Conservation (phyloP, 2,888 invertebrate genomes). For the Cartodere bifasciata region DNA sequence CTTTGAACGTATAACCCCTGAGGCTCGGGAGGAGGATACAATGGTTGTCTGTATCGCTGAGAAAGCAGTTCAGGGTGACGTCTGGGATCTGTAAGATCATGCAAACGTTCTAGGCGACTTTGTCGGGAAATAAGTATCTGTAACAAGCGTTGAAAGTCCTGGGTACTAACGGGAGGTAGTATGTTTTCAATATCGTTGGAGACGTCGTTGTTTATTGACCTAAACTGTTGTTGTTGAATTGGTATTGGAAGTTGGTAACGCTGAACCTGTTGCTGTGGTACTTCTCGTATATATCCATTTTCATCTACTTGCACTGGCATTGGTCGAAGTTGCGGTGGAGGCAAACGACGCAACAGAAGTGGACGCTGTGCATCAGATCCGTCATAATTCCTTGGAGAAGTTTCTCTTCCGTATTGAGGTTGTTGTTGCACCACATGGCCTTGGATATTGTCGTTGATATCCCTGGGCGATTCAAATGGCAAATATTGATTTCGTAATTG, state of each 20-base stretch:
- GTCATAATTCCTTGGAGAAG: slow-evolving; percentile 27
- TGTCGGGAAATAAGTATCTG: slow-evolving; percentile 53
- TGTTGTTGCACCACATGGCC: slow-evolving; percentile 18
- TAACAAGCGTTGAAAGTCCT: slow-evolving; percentile 54
- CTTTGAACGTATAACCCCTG: slow-evolving; percentile 18
- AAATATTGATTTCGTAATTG: slow-evolving; percentile 25
- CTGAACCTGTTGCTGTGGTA: slow-evolving; percentile 19
- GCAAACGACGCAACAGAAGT: slow-evolving; percentile 19
- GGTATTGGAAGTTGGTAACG: slow-evolving; percentile 24
- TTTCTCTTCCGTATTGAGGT: slow-evolving; percentile 22
- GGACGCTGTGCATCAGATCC: slow-evolving; percentile 29
- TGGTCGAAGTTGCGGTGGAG: slow-evolving; percentile 23
- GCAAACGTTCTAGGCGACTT: slow-evolving; percentile 43
- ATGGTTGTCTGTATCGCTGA: slow-evolving; percentile 12
- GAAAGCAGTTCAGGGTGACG: slow-evolving; percentile 18
- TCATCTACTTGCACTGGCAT: slow-evolving; percentile 32
- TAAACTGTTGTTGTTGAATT: slow-evolving; percentile 17
- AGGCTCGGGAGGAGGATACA: slow-evolving; percentile 13
- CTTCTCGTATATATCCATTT: slow-evolving; percentile 28
- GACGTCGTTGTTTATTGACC: slow-evolving; percentile 16
- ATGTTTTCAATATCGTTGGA: slow-evolving; percentile 45
- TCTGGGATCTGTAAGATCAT: slow-evolving; percentile 35
- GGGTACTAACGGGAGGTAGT: slow-evolving; percentile 55
- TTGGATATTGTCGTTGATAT: slow-evolving; percentile 16
- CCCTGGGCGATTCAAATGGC: slow-evolving; percentile 20